Percentiles rank a stretch among this genome's conserved stretches.
phyloP scores from a whole-genome alignment of 2,888 invertebrate genomes.

The Caenorhabditis auriculariae region DNA sequence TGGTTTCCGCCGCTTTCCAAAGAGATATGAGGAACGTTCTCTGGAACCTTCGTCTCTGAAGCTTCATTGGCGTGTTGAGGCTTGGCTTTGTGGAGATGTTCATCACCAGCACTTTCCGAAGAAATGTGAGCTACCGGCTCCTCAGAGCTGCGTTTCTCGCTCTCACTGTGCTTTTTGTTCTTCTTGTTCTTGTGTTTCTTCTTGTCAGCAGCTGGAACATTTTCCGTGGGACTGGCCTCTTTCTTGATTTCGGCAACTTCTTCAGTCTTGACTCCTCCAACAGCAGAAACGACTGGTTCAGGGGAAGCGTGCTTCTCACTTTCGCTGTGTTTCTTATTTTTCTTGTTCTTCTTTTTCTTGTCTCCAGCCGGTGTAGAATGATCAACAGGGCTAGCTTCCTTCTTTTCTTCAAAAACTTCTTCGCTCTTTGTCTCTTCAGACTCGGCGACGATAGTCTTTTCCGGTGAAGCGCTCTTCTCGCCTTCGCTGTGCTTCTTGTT shows the following conservation, averaged over 20 bases:
- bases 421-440: slow-evolving; percentile 6
- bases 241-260: not conserved
- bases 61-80: not conserved
- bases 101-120: too few species aligned
- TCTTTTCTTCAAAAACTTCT: slow-evolving; percentile 26
- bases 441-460: slow-evolving; percentile 9
- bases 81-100: not conserved
- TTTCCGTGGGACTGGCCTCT: too few species aligned
- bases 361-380: too few species aligned
- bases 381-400: slow-evolving; percentile 11
- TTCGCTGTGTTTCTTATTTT: slow-evolving; percentile 30
- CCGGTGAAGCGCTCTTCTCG: slow-evolving; percentile 7
- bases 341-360: slow-evolving; percentile 37
- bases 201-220: too few species aligned
- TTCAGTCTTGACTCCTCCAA: not conserved
- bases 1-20: not conserved
- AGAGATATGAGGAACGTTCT: not conserved
- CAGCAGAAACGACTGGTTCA: too few species aligned
- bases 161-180: slow-evolving; percentile 17
- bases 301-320: slow-evolving; percentile 11
- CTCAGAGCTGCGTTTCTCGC: too few species aligned
- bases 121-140: too few species aligned
- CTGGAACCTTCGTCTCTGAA: not conserved
- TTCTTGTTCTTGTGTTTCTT: slow-evolving; percentile 18
- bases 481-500: slow-evolving; percentile 25